Evolutionary conservation across 1,140 invertebrate genomes (phyloP).

Genomic region (Drosophila mauritiana): DNA sequence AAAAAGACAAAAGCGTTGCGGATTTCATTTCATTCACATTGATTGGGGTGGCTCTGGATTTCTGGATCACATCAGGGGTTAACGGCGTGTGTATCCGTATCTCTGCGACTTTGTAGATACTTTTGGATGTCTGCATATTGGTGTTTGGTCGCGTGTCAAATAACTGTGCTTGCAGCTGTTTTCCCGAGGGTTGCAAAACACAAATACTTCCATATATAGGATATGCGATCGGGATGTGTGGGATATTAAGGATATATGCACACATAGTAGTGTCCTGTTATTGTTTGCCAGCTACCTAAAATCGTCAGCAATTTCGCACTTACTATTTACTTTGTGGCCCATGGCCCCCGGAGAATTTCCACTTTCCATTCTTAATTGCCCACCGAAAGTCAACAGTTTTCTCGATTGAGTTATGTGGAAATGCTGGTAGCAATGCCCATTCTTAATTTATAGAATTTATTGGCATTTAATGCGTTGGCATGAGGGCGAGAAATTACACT

Average conservation of each 20-base stretch:
- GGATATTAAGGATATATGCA: background rate
- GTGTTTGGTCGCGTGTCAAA: slow-evolving; percentile 69
- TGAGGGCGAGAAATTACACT: slow-evolving; percentile 36
- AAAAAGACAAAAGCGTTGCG: slow-evolving; percentile 2
- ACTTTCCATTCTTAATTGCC: slow-evolving; percentile 41
- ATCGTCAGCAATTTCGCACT: slow-evolving; percentile 32
- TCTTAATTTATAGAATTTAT: slow-evolving; percentile 67
- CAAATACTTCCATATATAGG: background rate
- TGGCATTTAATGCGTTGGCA: slow-evolving; percentile 65
- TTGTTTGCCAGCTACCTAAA: slow-evolving; percentile 26
- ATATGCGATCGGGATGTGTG: too few species aligned
- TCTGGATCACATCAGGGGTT: slow-evolving; percentile 7
- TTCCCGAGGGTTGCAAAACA: slow-evolving; percentile 49
- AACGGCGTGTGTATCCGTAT: slow-evolving; percentile 15
- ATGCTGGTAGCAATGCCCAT: slow-evolving; percentile 34
- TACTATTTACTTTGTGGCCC: slow-evolving; percentile 38
- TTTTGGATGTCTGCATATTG: slow-evolving; percentile 14
- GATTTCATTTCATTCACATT: slow-evolving; percentile 34
- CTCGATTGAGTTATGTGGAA: background rate
- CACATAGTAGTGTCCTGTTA: slow-evolving; percentile 12
- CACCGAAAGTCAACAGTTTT: slow-evolving; percentile 27
- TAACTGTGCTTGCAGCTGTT: slow-evolving; percentile 65
- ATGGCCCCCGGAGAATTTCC: slow-evolving; percentile 7
- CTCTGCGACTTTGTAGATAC: slow-evolving; percentile 43
- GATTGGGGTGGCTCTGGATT: slow-evolving; percentile 35